Evolutionary conservation across 1,140 invertebrate genomes (phyloP).

Genomic region (Sesamia nonagrioides): DNA sequence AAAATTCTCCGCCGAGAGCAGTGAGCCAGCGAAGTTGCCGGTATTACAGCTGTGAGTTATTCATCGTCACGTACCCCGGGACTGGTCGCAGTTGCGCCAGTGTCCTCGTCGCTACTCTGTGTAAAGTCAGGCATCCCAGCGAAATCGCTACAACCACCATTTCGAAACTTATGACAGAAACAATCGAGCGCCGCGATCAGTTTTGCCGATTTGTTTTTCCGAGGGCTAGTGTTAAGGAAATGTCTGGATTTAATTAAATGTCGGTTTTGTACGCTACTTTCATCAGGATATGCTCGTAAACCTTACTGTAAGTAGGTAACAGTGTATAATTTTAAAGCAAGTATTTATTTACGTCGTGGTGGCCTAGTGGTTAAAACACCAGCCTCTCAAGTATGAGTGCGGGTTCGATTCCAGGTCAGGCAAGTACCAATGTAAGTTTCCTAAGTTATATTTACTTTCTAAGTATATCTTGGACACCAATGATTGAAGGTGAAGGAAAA

Average conservation of each 20-base stretch:
- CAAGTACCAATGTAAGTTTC: too few relatives aligned
- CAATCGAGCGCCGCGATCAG: slow-evolving; percentile 41
- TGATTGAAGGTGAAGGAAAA: too few relatives aligned
- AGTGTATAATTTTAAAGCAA: too few relatives aligned
- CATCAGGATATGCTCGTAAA: too few relatives aligned
- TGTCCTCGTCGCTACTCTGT: slow-evolving; percentile 48
- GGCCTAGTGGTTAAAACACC: too few relatives aligned
- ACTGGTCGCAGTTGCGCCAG: slow-evolving; percentile 48
- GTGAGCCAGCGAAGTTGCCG: slow-evolving; percentile 62
- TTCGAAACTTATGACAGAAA: slow-evolving; percentile 50
- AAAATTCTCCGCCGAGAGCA: slow-evolving; percentile 64
- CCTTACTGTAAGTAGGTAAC: too few relatives aligned
- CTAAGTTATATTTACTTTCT: too few relatives aligned
- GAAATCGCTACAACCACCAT: slow-evolving; percentile 30
- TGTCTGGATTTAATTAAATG: slow-evolving; percentile 1
- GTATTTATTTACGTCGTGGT: too few relatives aligned
- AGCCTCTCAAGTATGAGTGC: too few relatives aligned
- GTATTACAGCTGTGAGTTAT: slow-evolving; percentile 67
- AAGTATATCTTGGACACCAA: too few relatives aligned
- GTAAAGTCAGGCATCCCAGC: slow-evolving; percentile 38
- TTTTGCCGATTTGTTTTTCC: slow-evolving; percentile 27
- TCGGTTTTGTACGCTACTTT: not conserved
- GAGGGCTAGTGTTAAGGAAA: slow-evolving; percentile 1
- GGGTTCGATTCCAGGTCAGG: too few relatives aligned
- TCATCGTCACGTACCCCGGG: slow-evolving; percentile 66